Base-by-base conservation (phyloP, 2,888 invertebrate genomes). In the Conchocele bisecta region DNA sequence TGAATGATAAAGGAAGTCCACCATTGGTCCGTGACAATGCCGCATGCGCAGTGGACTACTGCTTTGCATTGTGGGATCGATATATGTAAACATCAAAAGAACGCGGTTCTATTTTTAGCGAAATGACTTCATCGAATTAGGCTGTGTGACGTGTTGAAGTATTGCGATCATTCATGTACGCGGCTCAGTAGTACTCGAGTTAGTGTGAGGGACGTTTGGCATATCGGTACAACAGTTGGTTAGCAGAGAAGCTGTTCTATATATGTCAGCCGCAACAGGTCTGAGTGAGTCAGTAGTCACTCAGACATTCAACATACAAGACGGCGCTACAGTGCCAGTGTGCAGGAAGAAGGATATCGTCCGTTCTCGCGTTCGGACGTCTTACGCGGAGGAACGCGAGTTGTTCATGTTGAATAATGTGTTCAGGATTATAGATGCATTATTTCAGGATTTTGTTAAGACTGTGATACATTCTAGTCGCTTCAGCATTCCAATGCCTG, bases 401-500 rank as follows among this genome's bases (percentile, higher is more conserved):
- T n/a, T n/a, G n/a, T n/a, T n/a, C 26, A 17, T 66, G 28, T 26
- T 51, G 17, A 31, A 66, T 24, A 69, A 69, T 69, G 69, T 39
- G 22, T 54, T 64, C 26, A 39, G 64, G 57, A 63, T 60, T 29
- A 53, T 57, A 26, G 39, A 50, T n/a, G n/a, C n/a, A 28, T 66
- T 70, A 17, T 48, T 69, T 48, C 29, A 54, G 41, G 69, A 70
- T 17, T 29, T 61, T 66, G 61, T 51, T 31, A 50, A 66, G 58
- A 69, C 61, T 63, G 50, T 66, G 39, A 46, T 61, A 53, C 66
- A 61, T 66, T 66, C 63, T 33, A 50, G 50, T 29, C 54, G 29
- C 20, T 35, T 44, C 37, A 48, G 48, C 22, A 29, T 72, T 67
- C 81, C 70, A 77, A 88, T 88, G 88, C 88, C 88, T 64, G 88